Percentiles rank a stretch among this genome's conserved stretches.
phyloP scores from a whole-genome alignment of 2,113 vertebrate genomes.

The Dipodomys ordii region DNA sequence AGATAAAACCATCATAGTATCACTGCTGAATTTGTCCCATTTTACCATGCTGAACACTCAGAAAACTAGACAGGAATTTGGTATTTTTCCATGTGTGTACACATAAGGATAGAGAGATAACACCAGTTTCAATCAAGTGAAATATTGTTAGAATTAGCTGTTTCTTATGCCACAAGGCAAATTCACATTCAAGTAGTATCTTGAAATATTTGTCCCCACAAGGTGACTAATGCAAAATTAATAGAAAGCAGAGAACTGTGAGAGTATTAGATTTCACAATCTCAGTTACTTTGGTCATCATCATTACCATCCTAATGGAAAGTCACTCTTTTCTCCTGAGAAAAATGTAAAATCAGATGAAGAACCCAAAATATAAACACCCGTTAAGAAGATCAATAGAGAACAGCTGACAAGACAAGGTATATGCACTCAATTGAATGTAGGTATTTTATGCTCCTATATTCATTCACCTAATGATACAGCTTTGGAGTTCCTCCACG shows the following conservation, averaged over 20 bases:
- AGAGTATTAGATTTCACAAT: neutral
- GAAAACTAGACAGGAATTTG: neutral
- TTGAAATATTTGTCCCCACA: neutral
- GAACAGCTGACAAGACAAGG: neutral
- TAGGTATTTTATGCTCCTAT: neutral
- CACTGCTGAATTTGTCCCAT: neutral
- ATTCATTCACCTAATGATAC: neutral
- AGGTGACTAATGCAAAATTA: conserved; percentile 44
- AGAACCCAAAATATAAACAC: conserved; percentile 28
- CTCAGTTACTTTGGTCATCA: neutral
- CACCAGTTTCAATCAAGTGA: neutral
- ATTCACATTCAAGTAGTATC: neutral
- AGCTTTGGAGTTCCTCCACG: neutral
- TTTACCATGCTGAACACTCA: neutral
- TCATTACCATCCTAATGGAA: neutral
- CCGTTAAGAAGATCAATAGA: conserved; percentile 31
- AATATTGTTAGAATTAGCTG: neutral
- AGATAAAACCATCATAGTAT: conserved; percentile 9
- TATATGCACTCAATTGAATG: neutral
- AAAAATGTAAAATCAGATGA: conserved; percentile 14
- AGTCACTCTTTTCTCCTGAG: conserved; percentile 23
- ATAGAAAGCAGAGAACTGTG: neutral
- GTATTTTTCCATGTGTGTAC: neutral
- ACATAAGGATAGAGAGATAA: neutral
- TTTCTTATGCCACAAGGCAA: neutral